Conservation (phyloP, 1,140 invertebrate genomes). For the Asbolus verrucosus region DNA sequence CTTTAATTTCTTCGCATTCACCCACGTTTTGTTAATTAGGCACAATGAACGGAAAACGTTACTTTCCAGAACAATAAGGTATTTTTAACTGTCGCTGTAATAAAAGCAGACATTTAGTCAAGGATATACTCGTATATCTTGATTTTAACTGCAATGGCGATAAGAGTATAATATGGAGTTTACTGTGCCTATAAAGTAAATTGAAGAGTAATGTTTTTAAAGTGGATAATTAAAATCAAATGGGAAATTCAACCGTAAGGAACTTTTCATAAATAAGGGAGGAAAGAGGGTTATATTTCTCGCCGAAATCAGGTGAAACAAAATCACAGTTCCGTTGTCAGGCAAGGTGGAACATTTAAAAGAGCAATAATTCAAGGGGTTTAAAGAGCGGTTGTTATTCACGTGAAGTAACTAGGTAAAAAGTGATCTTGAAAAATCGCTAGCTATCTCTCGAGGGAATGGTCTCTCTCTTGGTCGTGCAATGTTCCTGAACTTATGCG, state of each 20-base stretch:
- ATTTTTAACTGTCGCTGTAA: too few species aligned
- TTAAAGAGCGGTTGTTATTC: constrained; percentile 41
- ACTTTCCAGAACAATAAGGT: too few species aligned
- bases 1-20: too few species aligned
- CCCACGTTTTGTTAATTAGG: too few species aligned
- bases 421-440: constrained; percentile 42
- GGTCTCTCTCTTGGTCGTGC: constrained; percentile 28
- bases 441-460: constrained; percentile 25
- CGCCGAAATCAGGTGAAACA: constrained; percentile 26
- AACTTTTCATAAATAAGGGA: not conserved
- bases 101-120: too few species aligned
- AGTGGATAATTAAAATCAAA: constrained; percentile 23
- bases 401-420: constrained; percentile 40
- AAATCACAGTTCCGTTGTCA: constrained; percentile 39
- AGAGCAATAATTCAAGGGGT: constrained; percentile 40
- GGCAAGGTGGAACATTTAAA: constrained; percentile 38
- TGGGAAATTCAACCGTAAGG: too few species aligned
- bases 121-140: not conserved
- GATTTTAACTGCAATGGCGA: not conserved
- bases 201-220: not conserved
- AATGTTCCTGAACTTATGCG: constrained; percentile 42
- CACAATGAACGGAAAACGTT: too few species aligned
- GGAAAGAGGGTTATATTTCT: constrained; percentile 5
- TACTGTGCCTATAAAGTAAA: not conserved
- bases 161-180: too few species aligned